Conservation (phyloP, 2,113 vertebrate species). For the Carassius carassius region DNA sequence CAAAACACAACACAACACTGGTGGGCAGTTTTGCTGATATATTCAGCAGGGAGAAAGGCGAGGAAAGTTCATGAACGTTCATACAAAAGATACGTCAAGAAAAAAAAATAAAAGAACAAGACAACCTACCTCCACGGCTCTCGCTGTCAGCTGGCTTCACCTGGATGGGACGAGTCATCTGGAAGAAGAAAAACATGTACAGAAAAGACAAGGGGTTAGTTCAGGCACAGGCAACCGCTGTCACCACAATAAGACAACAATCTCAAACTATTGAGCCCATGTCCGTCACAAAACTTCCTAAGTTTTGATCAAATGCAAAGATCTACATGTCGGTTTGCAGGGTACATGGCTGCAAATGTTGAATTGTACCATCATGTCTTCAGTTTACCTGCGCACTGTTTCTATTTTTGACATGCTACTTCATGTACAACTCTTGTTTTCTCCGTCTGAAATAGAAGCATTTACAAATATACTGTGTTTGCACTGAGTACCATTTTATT, state of each 20-base stretch:
- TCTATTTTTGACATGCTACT: not conserved
- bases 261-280: slow-evolving; percentile 47
- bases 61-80: slow-evolving; percentile 35
- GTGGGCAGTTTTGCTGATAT: not conserved
- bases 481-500: not conserved
- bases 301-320: not conserved
- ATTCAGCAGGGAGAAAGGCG: slow-evolving; percentile 48
- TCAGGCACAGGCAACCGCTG: not conserved
- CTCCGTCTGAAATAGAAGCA: not conserved
- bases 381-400: not conserved
- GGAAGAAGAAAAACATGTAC: slow-evolving; percentile 55
- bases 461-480: not conserved
- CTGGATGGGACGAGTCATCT: slow-evolving; percentile 99
- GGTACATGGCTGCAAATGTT: no score
- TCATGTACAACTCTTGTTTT: not conserved
- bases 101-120: slow-evolving; percentile 73
- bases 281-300: slow-evolving; percentile 36
- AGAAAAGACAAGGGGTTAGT: slow-evolving; percentile 57
- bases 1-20: not conserved
- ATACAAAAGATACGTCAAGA: slow-evolving; percentile 58
- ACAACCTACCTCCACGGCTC: slow-evolving; percentile 97
- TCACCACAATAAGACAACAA: slow-evolving; percentile 42
- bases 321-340: not conserved
- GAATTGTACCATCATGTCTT: slow-evolving; percentile 1
- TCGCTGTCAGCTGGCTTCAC: slow-evolving; percentile 99